These are phyloP conservation scores for Phocoena sinus DNA, from an alignment of 2,113 vertebrate species.

Conservation along the genomic window DNA sequence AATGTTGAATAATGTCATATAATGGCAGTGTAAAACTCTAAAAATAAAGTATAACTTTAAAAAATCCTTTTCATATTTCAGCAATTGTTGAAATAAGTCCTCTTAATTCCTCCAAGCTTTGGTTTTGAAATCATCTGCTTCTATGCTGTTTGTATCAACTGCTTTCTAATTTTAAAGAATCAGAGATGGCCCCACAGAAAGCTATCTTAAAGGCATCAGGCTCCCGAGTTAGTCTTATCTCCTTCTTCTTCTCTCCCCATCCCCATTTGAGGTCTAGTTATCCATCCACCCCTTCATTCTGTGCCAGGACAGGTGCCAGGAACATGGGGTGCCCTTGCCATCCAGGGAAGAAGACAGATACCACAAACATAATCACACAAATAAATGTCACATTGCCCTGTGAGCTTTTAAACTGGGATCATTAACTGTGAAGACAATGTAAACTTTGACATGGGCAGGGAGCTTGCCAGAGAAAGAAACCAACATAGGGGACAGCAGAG, in stretches of 20 bases:
- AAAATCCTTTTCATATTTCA: not conserved
- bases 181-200: not conserved
- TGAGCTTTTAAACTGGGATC: not conserved
- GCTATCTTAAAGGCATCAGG: not conserved
- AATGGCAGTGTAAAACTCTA: not conserved
- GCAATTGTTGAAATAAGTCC: not conserved
- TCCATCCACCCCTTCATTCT: not conserved
- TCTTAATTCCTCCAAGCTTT: not conserved
- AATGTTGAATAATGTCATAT: not conserved
- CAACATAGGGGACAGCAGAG: not conserved
- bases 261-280: not conserved
- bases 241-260: not conserved
- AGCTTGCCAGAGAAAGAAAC: not conserved
- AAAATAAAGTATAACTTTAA: not conserved
- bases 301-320: not conserved
- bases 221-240: not conserved
- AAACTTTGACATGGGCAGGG: not conserved
- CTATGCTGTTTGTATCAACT: not conserved
- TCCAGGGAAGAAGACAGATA: not conserved
- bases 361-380: not conserved
- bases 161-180: not conserved
- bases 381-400: not conserved
- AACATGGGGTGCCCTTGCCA: not conserved
- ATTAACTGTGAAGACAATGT: not conserved
- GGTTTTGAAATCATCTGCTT: not conserved